Percentiles rank a stretch among this genome's conserved stretches.
These are phyloP conservation scores for Pocillopora grandis DNA, from an alignment of 92 coral and sea anemone species.

Conservation along the genomic window DNA sequence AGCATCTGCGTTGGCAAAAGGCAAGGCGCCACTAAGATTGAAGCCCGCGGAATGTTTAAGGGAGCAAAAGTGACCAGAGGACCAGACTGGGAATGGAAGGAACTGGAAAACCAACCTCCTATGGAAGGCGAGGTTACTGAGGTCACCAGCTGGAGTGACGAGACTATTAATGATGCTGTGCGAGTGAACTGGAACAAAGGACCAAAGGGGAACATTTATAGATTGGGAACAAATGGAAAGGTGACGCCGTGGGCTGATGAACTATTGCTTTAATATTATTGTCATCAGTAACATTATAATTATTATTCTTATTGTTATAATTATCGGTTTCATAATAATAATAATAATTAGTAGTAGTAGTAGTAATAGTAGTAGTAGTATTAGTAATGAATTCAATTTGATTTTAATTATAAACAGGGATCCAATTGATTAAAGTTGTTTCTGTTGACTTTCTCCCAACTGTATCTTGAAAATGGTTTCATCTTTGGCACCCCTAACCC, in stretches of 20 bases:
- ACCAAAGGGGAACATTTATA: slow-evolving; percentile 43
- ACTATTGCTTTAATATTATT: too few species aligned
- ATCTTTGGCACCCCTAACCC: too few species aligned
- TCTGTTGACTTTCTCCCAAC: too few species aligned
- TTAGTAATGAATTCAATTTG: too few species aligned
- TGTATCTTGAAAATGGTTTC: too few species aligned
- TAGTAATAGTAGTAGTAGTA: too few species aligned
- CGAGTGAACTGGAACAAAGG: slow-evolving; percentile 59
- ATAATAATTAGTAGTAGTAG: too few species aligned
- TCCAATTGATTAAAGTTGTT: too few species aligned
- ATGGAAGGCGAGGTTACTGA: slow-evolving; percentile 56
- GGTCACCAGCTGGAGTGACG: slow-evolving; percentile 35
- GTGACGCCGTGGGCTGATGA: background rate
- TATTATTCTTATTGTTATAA: too few species aligned
- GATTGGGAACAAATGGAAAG: slow-evolving; percentile 66
- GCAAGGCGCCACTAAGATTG: slow-evolving; percentile 54
- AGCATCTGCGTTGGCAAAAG: slow-evolving; percentile 64
- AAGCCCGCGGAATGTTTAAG: slow-evolving; percentile 59
- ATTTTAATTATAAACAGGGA: too few species aligned
- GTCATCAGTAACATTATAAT: too few species aligned
- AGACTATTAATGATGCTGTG: slow-evolving; percentile 37
- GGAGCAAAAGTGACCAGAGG: slow-evolving; percentile 74
- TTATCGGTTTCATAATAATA: too few species aligned
- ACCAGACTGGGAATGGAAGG: slow-evolving; percentile 62
- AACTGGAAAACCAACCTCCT: slow-evolving; percentile 58